Evolutionary conservation across 1,140 invertebrate species (phyloP).

Genomic region (Sipha flava): DNA sequence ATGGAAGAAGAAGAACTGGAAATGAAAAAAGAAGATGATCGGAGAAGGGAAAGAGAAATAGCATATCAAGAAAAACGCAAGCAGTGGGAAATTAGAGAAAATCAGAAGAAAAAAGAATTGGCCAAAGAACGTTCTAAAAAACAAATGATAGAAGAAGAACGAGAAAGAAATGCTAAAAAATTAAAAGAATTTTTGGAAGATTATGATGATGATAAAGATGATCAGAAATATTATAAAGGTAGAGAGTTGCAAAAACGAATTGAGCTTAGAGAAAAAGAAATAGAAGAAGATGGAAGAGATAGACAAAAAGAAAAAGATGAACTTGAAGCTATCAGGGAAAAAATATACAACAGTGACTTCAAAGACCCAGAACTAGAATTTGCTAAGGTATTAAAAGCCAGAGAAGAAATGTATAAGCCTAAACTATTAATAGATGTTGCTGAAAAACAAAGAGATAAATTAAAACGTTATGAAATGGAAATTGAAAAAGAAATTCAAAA

Average conservation of each 20-base stretch:
- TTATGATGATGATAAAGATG: slow-evolving; percentile 95
- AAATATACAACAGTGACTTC: slow-evolving; percentile 64
- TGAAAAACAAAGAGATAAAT: slow-evolving; percentile 49
- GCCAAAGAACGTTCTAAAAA: slow-evolving; percentile 83
- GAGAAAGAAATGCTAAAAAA: slow-evolving; percentile 80
- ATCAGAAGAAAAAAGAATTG: slow-evolving; percentile 85
- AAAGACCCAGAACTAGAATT: slow-evolving; percentile 73
- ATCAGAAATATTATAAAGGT: slow-evolving; percentile 92
- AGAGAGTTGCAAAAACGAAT: slow-evolving; percentile 80
- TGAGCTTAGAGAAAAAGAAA: slow-evolving; percentile 82
- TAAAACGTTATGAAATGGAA: slow-evolving; percentile 46
- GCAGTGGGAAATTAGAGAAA: slow-evolving; percentile 88
- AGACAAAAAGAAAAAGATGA: slow-evolving; percentile 84
- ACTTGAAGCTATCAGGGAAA: slow-evolving; percentile 75
- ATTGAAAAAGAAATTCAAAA: slow-evolving; percentile 42
- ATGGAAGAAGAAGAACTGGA: slow-evolving; percentile 86
- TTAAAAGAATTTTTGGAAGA: slow-evolving; percentile 97
- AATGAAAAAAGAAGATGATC: slow-evolving; percentile 78
- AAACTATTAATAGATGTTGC: slow-evolving; percentile 63
- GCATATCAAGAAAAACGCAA: slow-evolving; percentile 75
- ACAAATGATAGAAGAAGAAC: slow-evolving; percentile 69
- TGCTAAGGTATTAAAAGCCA: slow-evolving; percentile 64
- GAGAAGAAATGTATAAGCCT: slow-evolving; percentile 76
- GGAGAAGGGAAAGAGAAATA: slow-evolving; percentile 84
- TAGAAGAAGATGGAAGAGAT: slow-evolving; percentile 82